A percentile compares a stretch with the other conserved stretches of the same genome.
Evolutionary conservation across 2,113 vertebrate genomes (phyloP).

Genomic region (Apus apus): DNA sequence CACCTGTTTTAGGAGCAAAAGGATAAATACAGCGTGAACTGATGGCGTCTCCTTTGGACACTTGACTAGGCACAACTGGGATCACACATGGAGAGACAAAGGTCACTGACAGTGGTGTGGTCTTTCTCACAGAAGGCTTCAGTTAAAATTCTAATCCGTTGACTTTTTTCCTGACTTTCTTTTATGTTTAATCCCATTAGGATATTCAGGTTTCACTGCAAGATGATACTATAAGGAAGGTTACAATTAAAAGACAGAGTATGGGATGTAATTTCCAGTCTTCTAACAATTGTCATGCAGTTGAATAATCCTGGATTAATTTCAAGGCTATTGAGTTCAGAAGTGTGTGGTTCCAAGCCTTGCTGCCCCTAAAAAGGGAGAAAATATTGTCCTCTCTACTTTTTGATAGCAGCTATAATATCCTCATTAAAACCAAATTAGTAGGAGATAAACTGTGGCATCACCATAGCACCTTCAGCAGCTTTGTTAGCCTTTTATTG

Average conservation of each 20-base stretch:
- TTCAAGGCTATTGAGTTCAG: conserved; percentile 61
- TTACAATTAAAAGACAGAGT: conserved; percentile 58
- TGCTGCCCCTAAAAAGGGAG: background rate
- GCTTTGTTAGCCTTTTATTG: background rate
- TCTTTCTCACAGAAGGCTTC: conserved; percentile 66
- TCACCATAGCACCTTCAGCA: background rate
- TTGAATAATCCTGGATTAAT: conserved; percentile 72
- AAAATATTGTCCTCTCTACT: background rate
- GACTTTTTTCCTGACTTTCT: conserved; percentile 40
- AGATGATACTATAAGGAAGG: conserved; percentile 70
- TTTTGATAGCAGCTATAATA: background rate
- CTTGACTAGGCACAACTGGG: conserved; percentile 44
- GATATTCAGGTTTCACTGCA: conserved; percentile 77
- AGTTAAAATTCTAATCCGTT: conserved; percentile 64
- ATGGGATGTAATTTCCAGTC: conserved; percentile 45
- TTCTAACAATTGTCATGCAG: conserved; percentile 55
- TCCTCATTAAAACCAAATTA: conserved; percentile 23
- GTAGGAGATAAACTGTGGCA: background rate
- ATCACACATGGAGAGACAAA: conserved; percentile 34
- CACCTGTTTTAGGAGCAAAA: conserved; percentile 66
- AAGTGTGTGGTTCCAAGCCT: conserved; percentile 35
- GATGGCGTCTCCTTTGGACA: conserved; percentile 49
- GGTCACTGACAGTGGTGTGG: conserved; percentile 46
- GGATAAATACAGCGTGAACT: conserved; percentile 50
- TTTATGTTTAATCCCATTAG: conserved; percentile 74